These are phyloP conservation scores for Drosophila sechellia DNA, from an alignment of 1,140 invertebrate species.

Conservation along the genomic window DNA sequence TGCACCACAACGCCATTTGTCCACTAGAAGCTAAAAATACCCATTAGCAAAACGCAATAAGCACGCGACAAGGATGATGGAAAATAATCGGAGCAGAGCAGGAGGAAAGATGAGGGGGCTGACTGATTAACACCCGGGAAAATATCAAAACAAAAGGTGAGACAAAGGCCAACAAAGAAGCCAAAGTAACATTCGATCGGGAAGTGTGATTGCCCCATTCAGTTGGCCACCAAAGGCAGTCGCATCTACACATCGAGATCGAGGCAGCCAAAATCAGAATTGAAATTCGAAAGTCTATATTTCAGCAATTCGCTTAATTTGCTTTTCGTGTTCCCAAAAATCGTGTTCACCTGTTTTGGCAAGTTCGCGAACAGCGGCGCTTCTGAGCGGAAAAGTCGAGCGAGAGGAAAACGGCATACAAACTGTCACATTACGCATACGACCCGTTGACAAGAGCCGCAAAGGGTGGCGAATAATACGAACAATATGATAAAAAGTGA, in stretches of 20 bases:
- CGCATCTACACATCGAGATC: constrained; percentile 32
- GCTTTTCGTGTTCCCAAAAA: constrained; percentile 47
- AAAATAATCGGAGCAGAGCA: background rate
- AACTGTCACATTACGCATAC: constrained; percentile 73
- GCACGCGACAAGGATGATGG: constrained; percentile 70
- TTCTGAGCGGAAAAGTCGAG: background rate
- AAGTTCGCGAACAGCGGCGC: constrained; percentile 26
- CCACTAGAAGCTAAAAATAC: constrained; percentile 44
- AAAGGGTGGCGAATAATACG: constrained; percentile 29
- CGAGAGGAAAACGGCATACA: constrained; percentile 55
- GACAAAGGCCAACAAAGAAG: constrained; percentile 49
- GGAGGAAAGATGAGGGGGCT: constrained; percentile 1
- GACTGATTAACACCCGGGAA: constrained; percentile 56
- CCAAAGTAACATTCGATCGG: constrained; percentile 17
- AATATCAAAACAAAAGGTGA: constrained; percentile 52
- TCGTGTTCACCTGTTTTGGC: constrained; percentile 38
- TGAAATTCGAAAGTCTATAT: constrained; percentile 25
- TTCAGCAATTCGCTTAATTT: constrained; percentile 41
- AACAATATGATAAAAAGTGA: constrained; percentile 39
- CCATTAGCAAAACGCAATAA: constrained; percentile 44
- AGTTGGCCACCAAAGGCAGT: constrained; percentile 44
- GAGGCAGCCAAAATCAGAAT: constrained; percentile 25
- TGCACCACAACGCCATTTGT: constrained; percentile 67
- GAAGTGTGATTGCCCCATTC: constrained; percentile 11
- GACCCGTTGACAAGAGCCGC: constrained; percentile 42